Conservation (phyloP, 2,797 vertebrate species). For the Mycteria americana region DNA sequence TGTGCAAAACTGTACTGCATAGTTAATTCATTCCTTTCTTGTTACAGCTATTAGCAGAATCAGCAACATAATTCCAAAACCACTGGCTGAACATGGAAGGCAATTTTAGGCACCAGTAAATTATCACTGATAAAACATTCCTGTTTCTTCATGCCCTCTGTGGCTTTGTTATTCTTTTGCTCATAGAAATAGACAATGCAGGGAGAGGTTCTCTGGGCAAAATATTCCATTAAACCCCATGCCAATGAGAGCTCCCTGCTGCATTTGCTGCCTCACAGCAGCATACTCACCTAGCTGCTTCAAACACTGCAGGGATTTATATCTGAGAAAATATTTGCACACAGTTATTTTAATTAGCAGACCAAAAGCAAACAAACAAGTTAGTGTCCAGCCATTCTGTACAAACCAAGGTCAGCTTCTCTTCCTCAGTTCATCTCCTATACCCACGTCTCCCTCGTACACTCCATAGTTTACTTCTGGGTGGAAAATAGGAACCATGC, state of each 20-base stretch:
- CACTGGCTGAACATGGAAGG: constrained; percentile 13
- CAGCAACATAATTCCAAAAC: constrained; percentile 31
- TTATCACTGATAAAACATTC: constrained; percentile 54
- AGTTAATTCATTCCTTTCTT: neutral
- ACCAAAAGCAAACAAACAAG: neutral
- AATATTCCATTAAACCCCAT: neutral
- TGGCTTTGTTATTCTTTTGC: constrained; percentile 31
- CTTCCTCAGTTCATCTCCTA: neutral
- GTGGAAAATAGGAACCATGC: neutral
- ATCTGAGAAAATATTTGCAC: neutral
- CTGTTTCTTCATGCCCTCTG: constrained; percentile 54
- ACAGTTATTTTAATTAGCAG: neutral
- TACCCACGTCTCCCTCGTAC: neutral
- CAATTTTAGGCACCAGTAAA: constrained; percentile 61
- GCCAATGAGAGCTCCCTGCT: neutral
- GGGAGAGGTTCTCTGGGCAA: constrained; percentile 11
- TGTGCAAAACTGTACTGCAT: neutral
- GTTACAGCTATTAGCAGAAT: constrained; percentile 47
- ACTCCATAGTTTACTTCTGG: neutral
- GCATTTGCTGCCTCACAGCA: neutral
- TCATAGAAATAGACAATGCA: neutral
- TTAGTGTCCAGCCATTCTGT: neutral
- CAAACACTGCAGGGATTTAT: neutral
- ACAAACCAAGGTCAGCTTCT: neutral
- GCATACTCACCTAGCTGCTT: neutral